These are phyloP conservation scores for Rhagologus leucostigma DNA, from an alignment of 2,113 vertebrate species.

Conservation along the genomic window DNA sequence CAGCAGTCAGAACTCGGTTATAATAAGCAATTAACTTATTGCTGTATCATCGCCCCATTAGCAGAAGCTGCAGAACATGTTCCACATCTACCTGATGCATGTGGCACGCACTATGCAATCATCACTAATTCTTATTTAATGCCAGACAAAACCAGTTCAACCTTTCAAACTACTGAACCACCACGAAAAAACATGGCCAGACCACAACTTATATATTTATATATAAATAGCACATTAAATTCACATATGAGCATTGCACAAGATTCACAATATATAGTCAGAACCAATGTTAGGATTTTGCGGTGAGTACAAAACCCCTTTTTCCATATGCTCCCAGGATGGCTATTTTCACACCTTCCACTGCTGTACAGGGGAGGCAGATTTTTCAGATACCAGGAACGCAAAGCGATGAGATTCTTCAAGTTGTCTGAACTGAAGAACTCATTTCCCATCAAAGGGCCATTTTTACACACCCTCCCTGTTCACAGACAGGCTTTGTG, in stretches of 20 bases:
- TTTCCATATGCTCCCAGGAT: neutral
- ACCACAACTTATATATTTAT: neutral
- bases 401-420: neutral
- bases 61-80: neutral
- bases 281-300: neutral
- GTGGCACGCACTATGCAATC: neutral
- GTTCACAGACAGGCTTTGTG: neutral
- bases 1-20: neutral
- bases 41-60: neutral
- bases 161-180: neutral
- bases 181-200: neutral
- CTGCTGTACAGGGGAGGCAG: accelerated
- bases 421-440: neutral
- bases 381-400: neutral
- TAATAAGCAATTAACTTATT: neutral
- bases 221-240: neutral
- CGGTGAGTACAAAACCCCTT: neutral
- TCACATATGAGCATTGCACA: neutral
- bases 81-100: neutral
- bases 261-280: neutral
- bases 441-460: neutral
- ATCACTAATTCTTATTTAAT: neutral
- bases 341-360: neutral
- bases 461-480: neutral
- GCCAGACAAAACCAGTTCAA: neutral